Evolutionary conservation across 2,113 vertebrate species (phyloP).

Genomic region (Elgaria multicarinata): DNA sequence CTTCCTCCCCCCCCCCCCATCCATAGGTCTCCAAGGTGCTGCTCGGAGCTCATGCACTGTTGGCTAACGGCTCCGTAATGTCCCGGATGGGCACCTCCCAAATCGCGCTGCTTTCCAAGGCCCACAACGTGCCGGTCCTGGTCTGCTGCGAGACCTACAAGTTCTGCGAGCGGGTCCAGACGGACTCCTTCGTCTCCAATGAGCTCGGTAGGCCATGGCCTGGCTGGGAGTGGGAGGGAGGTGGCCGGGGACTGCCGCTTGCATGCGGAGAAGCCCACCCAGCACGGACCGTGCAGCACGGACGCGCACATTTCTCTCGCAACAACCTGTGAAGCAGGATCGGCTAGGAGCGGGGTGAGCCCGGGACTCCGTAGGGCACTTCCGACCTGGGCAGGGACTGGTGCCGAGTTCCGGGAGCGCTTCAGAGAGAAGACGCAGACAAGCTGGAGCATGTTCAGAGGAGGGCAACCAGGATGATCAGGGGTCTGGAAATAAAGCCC

Average conservation of each 20-base stretch:
- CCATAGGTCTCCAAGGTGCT: constrained; percentile 94
- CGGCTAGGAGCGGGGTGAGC: too few species aligned
- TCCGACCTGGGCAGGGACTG: too few species aligned
- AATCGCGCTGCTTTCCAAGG: constrained; percentile 93
- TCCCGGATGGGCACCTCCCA: constrained; percentile 96
- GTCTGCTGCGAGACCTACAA: constrained; percentile 99
- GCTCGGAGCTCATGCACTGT: constrained; percentile 92
- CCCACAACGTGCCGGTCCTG: constrained; percentile 94
- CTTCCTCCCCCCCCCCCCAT: rapidly evolving
- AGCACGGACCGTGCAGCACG: too few species aligned
- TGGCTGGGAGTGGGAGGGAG: background rate
- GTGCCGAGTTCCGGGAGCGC: too few species aligned
- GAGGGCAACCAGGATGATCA: too few species aligned
- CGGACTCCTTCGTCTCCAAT: constrained; percentile 98
- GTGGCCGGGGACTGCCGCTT: background rate
- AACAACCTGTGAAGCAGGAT: too few species aligned
- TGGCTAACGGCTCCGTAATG: constrained; percentile 98
- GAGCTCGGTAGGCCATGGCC: constrained; percentile 86
- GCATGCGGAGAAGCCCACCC: too few species aligned
- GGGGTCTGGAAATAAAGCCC: too few species aligned
- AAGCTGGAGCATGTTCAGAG: too few species aligned
- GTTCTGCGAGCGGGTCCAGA: constrained; percentile 98
- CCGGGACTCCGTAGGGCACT: too few species aligned
- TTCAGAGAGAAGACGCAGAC: too few species aligned
- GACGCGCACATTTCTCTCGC: too few species aligned